Conservation (phyloP, 1,140 invertebrate genomes). For the Grapholita molesta region DNA sequence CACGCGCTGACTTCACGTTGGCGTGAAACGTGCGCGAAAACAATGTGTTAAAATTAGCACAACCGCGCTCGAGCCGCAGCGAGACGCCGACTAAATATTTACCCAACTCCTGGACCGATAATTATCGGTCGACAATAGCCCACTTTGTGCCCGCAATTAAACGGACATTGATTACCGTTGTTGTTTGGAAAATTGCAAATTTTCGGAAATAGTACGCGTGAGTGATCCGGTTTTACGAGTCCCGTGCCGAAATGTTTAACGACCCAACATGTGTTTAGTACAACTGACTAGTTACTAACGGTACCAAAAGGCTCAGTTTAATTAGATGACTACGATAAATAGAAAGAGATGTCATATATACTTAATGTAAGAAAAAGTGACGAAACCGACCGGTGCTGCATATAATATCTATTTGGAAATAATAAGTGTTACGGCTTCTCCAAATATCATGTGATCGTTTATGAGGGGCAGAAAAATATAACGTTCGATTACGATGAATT, state of each 20-base stretch:
- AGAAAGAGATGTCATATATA: too few relatives aligned
- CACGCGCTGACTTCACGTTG: not conserved
- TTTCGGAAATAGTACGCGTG: not conserved
- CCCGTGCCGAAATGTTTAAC: not conserved
- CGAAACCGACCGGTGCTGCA: too few relatives aligned
- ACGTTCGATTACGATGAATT: too few relatives aligned
- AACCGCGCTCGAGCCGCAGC: not conserved
- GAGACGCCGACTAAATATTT: slow-evolving; percentile 17
- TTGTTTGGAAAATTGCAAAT: slow-evolving; percentile 1
- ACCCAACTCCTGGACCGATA: not conserved
- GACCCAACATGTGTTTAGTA: not conserved
- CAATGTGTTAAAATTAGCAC: slow-evolving; percentile 8
- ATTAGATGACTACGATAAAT: too few relatives aligned
- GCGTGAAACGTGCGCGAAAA: not conserved
- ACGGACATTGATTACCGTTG: not conserved
- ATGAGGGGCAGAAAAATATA: too few relatives aligned
- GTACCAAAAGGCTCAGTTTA: too few relatives aligned
- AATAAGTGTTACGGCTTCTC: too few relatives aligned
- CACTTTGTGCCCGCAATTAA: slow-evolving; percentile 7
- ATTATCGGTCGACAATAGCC: not conserved
- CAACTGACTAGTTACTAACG: not conserved
- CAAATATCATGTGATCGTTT: too few relatives aligned
- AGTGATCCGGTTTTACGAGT: not conserved
- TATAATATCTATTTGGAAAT: too few relatives aligned
- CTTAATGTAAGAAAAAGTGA: too few relatives aligned